Conservation (phyloP, 2,113 vertebrate species). For the Setophaga kirtlandii region DNA sequence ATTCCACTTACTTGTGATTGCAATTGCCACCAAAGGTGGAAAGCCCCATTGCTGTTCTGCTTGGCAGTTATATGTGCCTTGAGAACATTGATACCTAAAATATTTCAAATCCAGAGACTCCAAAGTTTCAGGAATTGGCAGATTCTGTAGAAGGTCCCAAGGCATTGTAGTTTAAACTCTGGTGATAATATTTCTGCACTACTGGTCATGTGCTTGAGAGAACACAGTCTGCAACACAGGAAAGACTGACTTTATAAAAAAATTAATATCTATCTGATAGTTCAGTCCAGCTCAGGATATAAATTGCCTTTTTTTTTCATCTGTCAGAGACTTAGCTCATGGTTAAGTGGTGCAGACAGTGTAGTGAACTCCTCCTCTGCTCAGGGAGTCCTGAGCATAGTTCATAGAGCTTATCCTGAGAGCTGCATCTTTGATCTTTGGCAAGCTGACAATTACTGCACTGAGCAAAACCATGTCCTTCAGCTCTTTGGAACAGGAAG, state of each 20-base stretch:
- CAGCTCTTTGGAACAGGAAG: neutral
- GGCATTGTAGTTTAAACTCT: neutral
- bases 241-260: neutral
- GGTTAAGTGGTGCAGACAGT: neutral
- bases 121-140: neutral
- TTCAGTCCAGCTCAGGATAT: neutral
- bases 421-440: conserved; percentile 1
- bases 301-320: neutral
- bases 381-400: neutral
- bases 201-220: neutral
- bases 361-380: neutral
- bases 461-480: neutral
- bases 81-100: neutral
- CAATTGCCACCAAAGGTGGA: neutral
- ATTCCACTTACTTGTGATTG: neutral
- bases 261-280: neutral
- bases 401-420: neutral
- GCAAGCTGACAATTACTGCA: neutral
- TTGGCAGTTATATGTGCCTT: neutral
- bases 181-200: neutral
- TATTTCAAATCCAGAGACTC: neutral
- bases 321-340: neutral
- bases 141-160: neutral
- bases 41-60: neutral
- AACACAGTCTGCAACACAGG: neutral